A percentile compares a stretch with the other conserved stretches of the same genome.
Evolutionary conservation across 2,113 vertebrate genomes (phyloP).

Genomic region (Dicrurus megarhynchus): DNA sequence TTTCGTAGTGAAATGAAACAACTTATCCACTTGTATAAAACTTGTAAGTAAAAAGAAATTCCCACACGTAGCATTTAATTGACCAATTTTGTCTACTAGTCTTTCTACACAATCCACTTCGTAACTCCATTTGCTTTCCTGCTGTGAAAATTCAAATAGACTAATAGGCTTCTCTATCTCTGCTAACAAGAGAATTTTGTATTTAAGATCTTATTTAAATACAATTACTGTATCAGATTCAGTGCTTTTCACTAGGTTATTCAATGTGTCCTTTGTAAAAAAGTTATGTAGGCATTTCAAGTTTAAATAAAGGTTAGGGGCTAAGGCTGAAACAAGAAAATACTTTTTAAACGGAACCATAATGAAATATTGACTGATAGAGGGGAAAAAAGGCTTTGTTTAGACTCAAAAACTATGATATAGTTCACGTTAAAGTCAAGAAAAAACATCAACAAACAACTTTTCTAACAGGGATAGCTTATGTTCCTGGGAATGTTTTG

Average conservation of each 20-base stretch:
- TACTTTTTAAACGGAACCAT: background rate
- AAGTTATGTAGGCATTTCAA: background rate
- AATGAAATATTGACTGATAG: background rate
- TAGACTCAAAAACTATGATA: background rate
- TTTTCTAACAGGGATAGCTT: background rate
- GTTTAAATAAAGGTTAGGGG: background rate
- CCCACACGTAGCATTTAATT: background rate
- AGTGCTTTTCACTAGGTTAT: background rate
- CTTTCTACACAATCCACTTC: background rate
- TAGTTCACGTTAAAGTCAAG: background rate
- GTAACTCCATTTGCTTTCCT: background rate
- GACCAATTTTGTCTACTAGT: background rate
- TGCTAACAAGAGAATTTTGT: background rate
- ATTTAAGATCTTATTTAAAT: background rate
- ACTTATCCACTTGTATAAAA: background rate
- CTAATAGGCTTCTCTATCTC: background rate
- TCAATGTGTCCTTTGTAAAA: background rate
- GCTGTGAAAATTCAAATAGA: conserved; percentile 18
- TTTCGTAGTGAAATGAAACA: background rate
- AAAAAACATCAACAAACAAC: background rate
- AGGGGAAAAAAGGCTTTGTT: background rate
- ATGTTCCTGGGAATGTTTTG: background rate
- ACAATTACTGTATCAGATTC: background rate
- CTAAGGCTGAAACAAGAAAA: background rate
- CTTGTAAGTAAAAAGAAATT: background rate